Evolutionary conservation across 2,888 invertebrate species (phyloP), one percentile per base, ranked within the genome.

Genomic region (Ptychoptera contaminata): DNA sequence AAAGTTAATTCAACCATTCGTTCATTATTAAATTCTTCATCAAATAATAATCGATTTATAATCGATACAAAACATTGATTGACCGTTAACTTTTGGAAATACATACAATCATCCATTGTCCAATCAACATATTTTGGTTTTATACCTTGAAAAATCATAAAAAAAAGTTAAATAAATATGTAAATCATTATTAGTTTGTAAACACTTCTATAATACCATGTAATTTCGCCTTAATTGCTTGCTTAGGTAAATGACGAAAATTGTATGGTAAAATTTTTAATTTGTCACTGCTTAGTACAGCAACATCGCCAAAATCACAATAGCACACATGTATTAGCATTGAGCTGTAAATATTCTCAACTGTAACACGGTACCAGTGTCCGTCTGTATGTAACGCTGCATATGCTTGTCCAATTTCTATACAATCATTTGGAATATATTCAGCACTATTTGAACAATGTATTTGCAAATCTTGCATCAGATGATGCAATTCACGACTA

Each of bases 11-110:
- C 74, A 23, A 86, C 61, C 30, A 80, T 65, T 1, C 71, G 73
- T 47, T 79, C 77, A 8, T 62, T 71, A 6, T 74, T 72, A 49
- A 76, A 74, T 29, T 74, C 56, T 15, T 73, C 70, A 54, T 82
- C 81, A 37, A 68, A 68, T 46, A 72, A 73, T 8, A 77, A 71
- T 15, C 76, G 71, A 49, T 72, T 71, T 42, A 86, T 71, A 40
- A 77, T 60, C 0, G 82, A 79, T 11, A 80, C 80, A 50, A 86
- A 82, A 43, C 73, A 69, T 53, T 77, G 76, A 32, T 77, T 74
- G 32, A 77, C 74, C 7, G 82, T 79, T 49, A 85, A 57, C 51
- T 79, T 69, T 54, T 81, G 78, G 58, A 87, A 87, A 47, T 74
- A 66, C 43, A 80, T 64, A 54, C 82, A 82, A 61, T 84, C 83